Evolutionary conservation across 2,113 vertebrate genomes (phyloP).

Genomic region (Etheostoma spectabile): DNA sequence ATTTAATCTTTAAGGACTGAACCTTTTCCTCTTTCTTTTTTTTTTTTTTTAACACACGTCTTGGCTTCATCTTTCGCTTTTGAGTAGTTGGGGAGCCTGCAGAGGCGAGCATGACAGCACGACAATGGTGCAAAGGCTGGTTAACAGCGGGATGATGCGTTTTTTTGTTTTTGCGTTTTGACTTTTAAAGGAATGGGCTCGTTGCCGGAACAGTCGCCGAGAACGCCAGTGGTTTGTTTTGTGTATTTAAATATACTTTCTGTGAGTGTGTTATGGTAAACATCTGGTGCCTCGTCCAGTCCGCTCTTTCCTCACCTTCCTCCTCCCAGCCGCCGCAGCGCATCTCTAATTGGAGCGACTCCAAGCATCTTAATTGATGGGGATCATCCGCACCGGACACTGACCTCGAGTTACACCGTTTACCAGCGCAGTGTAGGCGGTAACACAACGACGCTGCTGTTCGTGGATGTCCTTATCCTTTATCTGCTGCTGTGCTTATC

Average conservation of each 20-base stretch:
- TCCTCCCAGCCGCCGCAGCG: conserved; percentile 52
- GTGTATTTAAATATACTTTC: background rate
- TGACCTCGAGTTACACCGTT: conserved; percentile 39
- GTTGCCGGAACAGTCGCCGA: conserved; percentile 21
- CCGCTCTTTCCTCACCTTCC: conserved; percentile 44
- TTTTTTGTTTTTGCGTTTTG: conserved; percentile 11
- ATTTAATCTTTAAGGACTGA: background rate
- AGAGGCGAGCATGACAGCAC: conserved; percentile 55
- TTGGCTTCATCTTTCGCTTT: conserved; percentile 28
- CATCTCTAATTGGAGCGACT: conserved; percentile 60
- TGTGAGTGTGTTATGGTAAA: conserved; percentile 21
- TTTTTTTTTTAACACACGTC: background rate
- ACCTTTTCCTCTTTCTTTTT: background rate
- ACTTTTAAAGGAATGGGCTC: conserved; percentile 64
- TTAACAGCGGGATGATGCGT: conserved; percentile 43
- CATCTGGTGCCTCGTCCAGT: conserved; percentile 32
- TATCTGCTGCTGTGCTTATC: conserved; percentile 7
- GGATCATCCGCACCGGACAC: conserved; percentile 41
- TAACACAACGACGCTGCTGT: background rate
- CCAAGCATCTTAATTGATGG: conserved; percentile 64
- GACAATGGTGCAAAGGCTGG: conserved; percentile 69
- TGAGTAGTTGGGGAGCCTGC: conserved; percentile 53
- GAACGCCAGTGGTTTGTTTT: conserved; percentile 11
- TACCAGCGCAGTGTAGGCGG: background rate
- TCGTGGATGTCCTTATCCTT: conserved; percentile 45